Evolutionary conservation across 2,113 vertebrate species (phyloP).

Genomic region (Pseudonaja textilis): DNA sequence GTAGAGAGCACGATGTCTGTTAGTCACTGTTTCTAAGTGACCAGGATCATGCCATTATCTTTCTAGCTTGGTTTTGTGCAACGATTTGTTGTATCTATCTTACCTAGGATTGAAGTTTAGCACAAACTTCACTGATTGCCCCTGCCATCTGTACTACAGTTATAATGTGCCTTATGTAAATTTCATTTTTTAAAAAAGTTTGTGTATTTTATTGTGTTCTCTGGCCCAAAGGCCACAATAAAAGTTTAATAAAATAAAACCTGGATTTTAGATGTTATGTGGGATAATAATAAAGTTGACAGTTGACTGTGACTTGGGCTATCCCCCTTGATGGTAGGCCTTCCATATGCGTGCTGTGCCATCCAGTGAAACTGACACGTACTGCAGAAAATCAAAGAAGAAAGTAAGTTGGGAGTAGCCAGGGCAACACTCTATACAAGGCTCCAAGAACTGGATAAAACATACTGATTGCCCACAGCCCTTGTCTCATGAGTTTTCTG

Average conservation of each 20-base stretch:
- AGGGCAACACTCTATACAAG: background rate
- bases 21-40: background rate
- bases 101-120: background rate
- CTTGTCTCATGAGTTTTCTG: background rate
- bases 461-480: background rate
- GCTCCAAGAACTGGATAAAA: background rate
- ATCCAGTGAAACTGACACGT: slow-evolving; percentile 54
- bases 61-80: background rate
- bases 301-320: background rate
- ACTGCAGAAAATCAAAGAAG: slow-evolving; percentile 35
- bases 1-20: background rate
- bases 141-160: background rate
- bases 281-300: background rate
- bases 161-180: background rate
- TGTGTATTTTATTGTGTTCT: background rate
- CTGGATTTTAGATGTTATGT: background rate
- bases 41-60: background rate
- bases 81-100: background rate
- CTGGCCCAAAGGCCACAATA: background rate
- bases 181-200: background rate
- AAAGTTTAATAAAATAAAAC: background rate
- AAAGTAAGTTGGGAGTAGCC: background rate
- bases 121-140: background rate
- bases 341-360: slow-evolving; percentile 54
- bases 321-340: slow-evolving; percentile 24